A percentile compares a stretch with the other conserved stretches of the same genome.
phyloP scores from a whole-genome alignment of 2,797 vertebrate genomes.

The Melanogrammus aeglefinus region DNA sequence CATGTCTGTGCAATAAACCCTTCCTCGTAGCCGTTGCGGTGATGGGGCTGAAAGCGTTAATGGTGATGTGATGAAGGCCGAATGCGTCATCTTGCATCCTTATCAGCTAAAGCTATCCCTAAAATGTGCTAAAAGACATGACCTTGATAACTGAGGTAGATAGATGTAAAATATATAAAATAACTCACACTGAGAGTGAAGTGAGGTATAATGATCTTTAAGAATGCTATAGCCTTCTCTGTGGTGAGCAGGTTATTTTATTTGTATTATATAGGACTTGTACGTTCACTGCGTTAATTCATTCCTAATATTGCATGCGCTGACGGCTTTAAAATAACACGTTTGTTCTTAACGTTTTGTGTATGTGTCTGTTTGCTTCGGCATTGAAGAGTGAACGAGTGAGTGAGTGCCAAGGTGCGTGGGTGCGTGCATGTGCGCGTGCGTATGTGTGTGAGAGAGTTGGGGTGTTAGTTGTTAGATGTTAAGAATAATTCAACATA shows the following conservation, averaged over 20 bases:
- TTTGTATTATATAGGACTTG: not conserved
- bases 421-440: constrained; percentile 2
- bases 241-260: not conserved
- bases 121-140: not conserved
- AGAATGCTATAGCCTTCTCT: too few relatives aligned
- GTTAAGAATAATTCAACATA: not conserved
- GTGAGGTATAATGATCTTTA: not conserved
- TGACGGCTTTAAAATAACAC: not conserved
- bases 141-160: not conserved
- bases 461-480: not conserved
- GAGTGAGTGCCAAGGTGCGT: not conserved
- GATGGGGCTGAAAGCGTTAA: not conserved
- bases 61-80: not conserved
- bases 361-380: not conserved
- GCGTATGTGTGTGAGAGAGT: not conserved
- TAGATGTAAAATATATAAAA: not conserved
- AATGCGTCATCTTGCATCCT: not conserved
- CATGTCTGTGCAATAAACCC: not conserved
- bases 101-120: not conserved
- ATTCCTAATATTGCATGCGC: not conserved
- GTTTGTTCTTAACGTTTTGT: not conserved
- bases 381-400: not conserved
- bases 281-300: not conserved
- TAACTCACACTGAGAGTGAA: not conserved
- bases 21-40: not conserved